Evolutionary conservation across 2,113 vertebrate species (phyloP), one percentile per base, ranked within the genome.

Genomic region (Pavo muticus): DNA sequence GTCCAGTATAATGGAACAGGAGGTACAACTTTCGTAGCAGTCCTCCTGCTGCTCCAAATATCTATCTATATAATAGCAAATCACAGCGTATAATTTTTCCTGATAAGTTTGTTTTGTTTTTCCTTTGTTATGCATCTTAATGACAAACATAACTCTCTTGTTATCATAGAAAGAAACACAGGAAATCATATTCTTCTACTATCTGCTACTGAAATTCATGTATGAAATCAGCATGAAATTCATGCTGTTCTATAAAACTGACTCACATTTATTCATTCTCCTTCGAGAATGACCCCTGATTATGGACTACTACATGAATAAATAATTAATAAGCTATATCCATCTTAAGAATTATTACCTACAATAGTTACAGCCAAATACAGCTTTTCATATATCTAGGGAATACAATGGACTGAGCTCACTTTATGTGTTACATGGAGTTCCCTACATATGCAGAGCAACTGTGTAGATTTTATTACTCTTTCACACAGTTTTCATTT

Each of bases 241-340:
- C 35, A 35, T 40, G 45, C 45, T 45, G 45, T 45, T 87, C 73
- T 65, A 6, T 39, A 75, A 47, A 88, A 95, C 71, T 84, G 18
- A 92, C 35, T 91, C 80, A 81, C 29, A 86, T 91, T 93, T 65
- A 23, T 81, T 92, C 86, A 92, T 0, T 39, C 61, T 90, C 90
- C 56, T 92, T 92, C 92, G 76, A 69, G 69, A 92, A 90, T 69
- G 63, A 40, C 57, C 76, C 39, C 23, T 39, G 57, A 56, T 84
- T 90, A 63, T 67, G 35, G 61, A 78, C 60, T 73, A 30, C 25
- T 60, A n/a, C 23, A 65, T 19, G n/a, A 19, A 45, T 2, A 54
- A 6, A 18, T 45, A 93, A 84, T 94, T 84, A 95, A 84, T 59
- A 90, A 88, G 11, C 37, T 77, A 27, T 39, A 78, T 78, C 88